These are phyloP conservation scores for Chaenodraco wilsoni DNA, from an alignment of 2,797 vertebrate species.

Conservation along the genomic window DNA sequence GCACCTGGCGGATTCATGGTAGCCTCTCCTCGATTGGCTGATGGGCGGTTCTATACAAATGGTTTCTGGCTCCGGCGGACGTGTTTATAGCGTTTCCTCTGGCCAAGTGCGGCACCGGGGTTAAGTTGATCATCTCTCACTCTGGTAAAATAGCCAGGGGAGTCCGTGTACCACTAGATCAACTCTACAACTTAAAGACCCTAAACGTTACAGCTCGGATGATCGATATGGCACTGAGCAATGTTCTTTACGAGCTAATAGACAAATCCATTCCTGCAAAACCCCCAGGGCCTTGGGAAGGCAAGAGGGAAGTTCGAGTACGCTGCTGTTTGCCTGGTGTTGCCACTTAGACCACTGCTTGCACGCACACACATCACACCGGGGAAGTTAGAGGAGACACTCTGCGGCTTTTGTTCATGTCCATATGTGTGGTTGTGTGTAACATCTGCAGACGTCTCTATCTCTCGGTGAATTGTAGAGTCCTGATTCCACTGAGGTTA, in stretches of 20 bases:
- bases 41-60: conserved; percentile 72
- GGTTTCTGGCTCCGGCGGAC: conserved; percentile 70
- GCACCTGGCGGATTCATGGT: conserved; percentile 61
- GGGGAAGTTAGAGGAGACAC: conserved; percentile 33
- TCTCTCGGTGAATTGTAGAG: conserved; percentile 58
- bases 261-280: conserved; percentile 85
- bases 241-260: conserved; percentile 88
- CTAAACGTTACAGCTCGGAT: conserved; percentile 85
- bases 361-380: conserved; percentile 50
- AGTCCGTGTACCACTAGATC: conserved; percentile 84
- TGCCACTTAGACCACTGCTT: conserved; percentile 63
- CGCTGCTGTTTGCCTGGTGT: conserved; percentile 69
- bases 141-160: conserved; percentile 83
- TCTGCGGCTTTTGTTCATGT: conserved; percentile 24
- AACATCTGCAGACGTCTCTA: conserved; percentile 59
- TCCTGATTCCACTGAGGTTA: conserved; percentile 55
- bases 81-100: conserved; percentile 80
- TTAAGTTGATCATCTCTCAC: conserved; percentile 86
- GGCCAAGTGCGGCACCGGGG: conserved; percentile 74
- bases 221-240: conserved; percentile 87
- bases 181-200: conserved; percentile 85
- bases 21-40: conserved; percentile 59
- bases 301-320: conserved; percentile 67
- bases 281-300: conserved; percentile 73
- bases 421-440: conserved; percentile 36